Evolutionary conservation across 2,888 invertebrate species (phyloP).

Genomic region (Hermaeophaga mercurialis): DNA sequence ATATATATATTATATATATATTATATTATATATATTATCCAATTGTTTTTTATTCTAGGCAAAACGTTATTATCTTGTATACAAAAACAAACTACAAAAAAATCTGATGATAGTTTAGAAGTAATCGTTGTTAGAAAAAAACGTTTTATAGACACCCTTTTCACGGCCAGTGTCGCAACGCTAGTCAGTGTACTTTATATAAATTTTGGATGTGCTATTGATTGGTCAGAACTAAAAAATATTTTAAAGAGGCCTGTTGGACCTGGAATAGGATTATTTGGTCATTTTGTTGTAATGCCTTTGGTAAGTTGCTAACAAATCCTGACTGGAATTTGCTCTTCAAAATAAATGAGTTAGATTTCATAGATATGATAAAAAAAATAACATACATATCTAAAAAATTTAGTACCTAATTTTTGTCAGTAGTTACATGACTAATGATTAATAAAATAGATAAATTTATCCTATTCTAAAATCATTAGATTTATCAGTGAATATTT

Average conservation of each 20-base stretch:
- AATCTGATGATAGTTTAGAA: conserved; percentile 40
- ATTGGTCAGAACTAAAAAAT: conserved; percentile 70
- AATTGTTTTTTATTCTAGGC: conserved; percentile 40
- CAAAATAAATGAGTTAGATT: too few species aligned
- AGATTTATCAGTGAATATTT: too few species aligned
- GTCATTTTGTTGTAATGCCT: conserved; percentile 87
- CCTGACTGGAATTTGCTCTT: too few species aligned
- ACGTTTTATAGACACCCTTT: conserved; percentile 73
- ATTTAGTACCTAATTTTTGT: too few species aligned
- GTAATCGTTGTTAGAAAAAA: conserved; percentile 51
- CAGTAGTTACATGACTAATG: too few species aligned
- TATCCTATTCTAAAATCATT: too few species aligned
- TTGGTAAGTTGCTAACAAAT: too few species aligned
- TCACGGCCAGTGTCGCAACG: conserved; percentile 75
- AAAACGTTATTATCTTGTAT: conserved; percentile 45
- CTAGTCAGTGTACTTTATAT: conserved; percentile 83
- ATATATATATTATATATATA: background rate
- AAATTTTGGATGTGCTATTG: conserved; percentile 89
- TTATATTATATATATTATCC: background rate
- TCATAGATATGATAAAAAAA: too few species aligned
- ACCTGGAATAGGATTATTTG: conserved; percentile 76
- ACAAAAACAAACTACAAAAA: conserved; percentile 30
- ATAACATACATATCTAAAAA: too few species aligned
- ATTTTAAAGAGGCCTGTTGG: conserved; percentile 76
- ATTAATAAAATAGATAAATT: too few species aligned